Base-by-base conservation (phyloP, 2,797 vertebrate species). In the Dromococcyx pavoninus region DNA sequence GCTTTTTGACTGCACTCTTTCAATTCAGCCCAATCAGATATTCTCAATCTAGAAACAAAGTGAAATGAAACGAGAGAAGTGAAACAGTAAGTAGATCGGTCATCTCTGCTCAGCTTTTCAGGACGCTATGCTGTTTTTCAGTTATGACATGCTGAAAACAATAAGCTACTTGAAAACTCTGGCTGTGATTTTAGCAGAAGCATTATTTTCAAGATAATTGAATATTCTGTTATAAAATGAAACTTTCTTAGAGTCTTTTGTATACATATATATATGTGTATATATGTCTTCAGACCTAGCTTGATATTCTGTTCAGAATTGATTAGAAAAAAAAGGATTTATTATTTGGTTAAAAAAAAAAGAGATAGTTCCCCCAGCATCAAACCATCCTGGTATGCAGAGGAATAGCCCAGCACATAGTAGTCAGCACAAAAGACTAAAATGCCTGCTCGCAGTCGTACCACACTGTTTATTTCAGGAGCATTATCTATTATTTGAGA, bases 161-260 rank as follows among this genome's bases (percentile, higher is more conserved):
- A 22, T 62, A 61, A 78, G 19, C 48, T 17, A 57, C 30, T 57
- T 87, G 73, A 70, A 88, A 89, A 62, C 15, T 28, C 22, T 44
- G n/a, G 21, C 74, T 9, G 2, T 69, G 48, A 33, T 91, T 95
- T 88, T 60, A 86, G 73, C 28, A 62, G 32, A 71, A 71, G 13
- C 17, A 21, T 81, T 90, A 50, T 90, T 94, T 91, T 86, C 44
- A 70, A 88, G 79, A 78, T 73, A 80, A 89, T 11, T n/a, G 57
- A 82, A 79, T 88, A 35, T 50, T 37, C n/a, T 44, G 0, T 70
- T 77, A 41, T 58, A 50, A 77, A 93, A 56, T 37, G 21, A 67
- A 83, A 24, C 65, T 64, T 86, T 66, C 25, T 46, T 39, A 4
- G 5, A 7, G 4, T 77, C 9, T 60, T 78, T 25, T 85, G 9